These are phyloP conservation scores for Sebastes wilsoni DNA, from an alignment of 2,797 vertebrate species.

Conservation along the genomic window DNA sequence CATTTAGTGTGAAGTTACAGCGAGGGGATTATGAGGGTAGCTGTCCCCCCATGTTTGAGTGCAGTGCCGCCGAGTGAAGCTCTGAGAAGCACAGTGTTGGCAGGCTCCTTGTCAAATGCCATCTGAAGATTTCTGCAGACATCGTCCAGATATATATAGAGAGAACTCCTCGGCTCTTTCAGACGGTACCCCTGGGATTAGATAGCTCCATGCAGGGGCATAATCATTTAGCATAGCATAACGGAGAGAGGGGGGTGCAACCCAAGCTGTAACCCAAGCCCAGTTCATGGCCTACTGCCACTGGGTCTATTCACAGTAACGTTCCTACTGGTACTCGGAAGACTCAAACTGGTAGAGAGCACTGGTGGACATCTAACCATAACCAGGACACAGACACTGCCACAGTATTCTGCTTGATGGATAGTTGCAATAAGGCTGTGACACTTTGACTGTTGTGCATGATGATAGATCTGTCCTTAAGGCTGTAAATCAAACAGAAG, in stretches of 20 bases:
- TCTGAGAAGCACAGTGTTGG: constrained; percentile 40
- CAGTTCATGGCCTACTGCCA: constrained; percentile 35
- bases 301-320: constrained; percentile 60
- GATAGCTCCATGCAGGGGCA: constrained; percentile 77
- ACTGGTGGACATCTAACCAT: constrained; percentile 22
- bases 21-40: not conserved
- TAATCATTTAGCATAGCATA: constrained; percentile 72
- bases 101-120: constrained; percentile 62
- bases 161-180: constrained; percentile 56
- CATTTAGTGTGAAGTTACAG: not conserved
- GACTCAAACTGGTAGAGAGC: constrained; percentile 16
- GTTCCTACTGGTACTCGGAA: constrained; percentile 51
- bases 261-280: constrained; percentile 71
- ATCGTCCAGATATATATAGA: constrained; percentile 82
- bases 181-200: constrained; percentile 61
- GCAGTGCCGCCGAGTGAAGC: constrained; percentile 30
- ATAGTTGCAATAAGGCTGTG: constrained; percentile 49
- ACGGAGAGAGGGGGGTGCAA: constrained; percentile 54
- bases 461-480: constrained; percentile 58
- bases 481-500: constrained; percentile 39
- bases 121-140: constrained; percentile 73
- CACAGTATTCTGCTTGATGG: constrained; percentile 39
- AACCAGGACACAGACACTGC: not conserved
- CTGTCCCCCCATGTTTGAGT: constrained; percentile 2
- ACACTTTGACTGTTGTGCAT: constrained; percentile 40